These are phyloP conservation scores for Siniperca scherzeri DNA, from an alignment of 2,797 vertebrate species.

Conservation along the genomic window DNA sequence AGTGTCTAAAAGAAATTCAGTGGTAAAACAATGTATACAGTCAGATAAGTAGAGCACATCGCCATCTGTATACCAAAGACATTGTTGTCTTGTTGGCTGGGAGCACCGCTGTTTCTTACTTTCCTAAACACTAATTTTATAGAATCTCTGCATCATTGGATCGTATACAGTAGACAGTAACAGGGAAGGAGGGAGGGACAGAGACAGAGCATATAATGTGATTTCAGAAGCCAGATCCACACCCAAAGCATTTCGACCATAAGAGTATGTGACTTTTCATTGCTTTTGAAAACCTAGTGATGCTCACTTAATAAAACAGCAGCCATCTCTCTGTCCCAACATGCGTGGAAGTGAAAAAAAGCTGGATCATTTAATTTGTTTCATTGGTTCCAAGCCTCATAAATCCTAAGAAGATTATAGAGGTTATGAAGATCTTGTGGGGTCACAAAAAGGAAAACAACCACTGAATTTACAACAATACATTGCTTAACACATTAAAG, in stretches of 20 bases:
- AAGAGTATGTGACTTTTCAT: conserved; percentile 2
- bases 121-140: conserved; percentile 57
- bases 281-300: conserved; percentile 19
- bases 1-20: conserved; percentile 3
- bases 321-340: conserved; percentile 5
- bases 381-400: conserved; percentile 61
- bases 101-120: conserved; percentile 47
- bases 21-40: conserved; percentile 18
- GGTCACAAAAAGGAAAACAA: conserved; percentile 64
- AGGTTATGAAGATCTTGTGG: conserved; percentile 62
- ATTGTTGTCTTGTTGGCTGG: conserved; percentile 45
- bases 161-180: conserved; percentile 41
- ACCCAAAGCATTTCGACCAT: conserved; percentile 17
- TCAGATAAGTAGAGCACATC: conserved; percentile 33
- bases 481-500: conserved; percentile 21
- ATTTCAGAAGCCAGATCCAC: conserved; percentile 38
- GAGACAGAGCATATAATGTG: conserved; percentile 33
- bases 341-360: conserved; percentile 42
- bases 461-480: conserved; percentile 36
- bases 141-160: conserved; percentile 41
- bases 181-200: not conserved
- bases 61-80: conserved; percentile 30
- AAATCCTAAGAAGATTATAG: conserved; percentile 69
- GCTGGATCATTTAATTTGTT: conserved; percentile 60
- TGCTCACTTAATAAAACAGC: conserved; percentile 37